Percentiles rank a stretch among this genome's conserved stretches.
These are phyloP conservation scores for Ptyas mucosa DNA, from an alignment of 2,113 vertebrate genomes.

Conservation along the genomic window DNA sequence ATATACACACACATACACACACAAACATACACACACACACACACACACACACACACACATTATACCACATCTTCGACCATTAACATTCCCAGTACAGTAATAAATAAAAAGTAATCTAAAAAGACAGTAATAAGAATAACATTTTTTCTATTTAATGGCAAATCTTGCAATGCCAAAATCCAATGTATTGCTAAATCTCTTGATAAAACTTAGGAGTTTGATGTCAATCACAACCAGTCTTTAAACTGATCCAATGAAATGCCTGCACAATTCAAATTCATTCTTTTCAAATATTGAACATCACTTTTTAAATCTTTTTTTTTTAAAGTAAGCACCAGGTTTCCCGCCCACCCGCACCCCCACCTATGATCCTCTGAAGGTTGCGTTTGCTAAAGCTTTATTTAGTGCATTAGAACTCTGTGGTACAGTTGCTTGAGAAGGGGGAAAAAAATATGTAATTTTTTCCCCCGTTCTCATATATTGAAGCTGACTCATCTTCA, in stretches of 20 bases:
- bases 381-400: slow-evolving; percentile 30
- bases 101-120: not conserved
- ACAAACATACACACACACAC: too few relatives aligned
- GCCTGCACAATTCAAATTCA: slow-evolving; percentile 49
- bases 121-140: not conserved
- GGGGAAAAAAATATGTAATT: slow-evolving; percentile 34
- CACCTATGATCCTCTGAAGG: not conserved
- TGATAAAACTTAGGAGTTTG: slow-evolving; percentile 41
- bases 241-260: slow-evolving; percentile 52
- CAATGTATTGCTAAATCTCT: slow-evolving; percentile 40
- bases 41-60: too few relatives aligned
- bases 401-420: slow-evolving; percentile 36
- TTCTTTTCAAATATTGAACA: slow-evolving; percentile 59
- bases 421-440: slow-evolving; percentile 49
- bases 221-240: slow-evolving; percentile 45
- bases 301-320: slow-evolving; percentile 18
- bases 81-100: not conserved
- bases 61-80: not conserved
- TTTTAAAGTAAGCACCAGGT: not conserved
- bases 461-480: slow-evolving; percentile 58
- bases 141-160: not conserved
- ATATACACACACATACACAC: too few relatives aligned
- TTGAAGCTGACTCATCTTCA: slow-evolving; percentile 67
- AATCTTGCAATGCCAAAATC: not conserved
- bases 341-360: fast-evolving